Evolutionary conservation across 2,113 vertebrate genomes (phyloP).

Genomic region (Lophochroa leadbeateri): DNA sequence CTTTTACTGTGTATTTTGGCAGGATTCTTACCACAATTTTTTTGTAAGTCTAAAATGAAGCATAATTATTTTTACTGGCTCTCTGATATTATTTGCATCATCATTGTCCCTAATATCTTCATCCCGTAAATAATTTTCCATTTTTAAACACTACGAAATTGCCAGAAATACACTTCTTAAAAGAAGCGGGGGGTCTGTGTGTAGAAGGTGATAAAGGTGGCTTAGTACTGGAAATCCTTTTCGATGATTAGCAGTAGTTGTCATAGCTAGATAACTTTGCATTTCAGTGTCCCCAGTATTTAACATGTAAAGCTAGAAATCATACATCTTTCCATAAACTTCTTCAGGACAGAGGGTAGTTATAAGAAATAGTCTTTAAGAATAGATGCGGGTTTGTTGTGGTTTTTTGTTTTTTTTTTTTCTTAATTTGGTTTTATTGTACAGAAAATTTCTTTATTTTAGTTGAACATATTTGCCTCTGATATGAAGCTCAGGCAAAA

Average conservation of each 20-base stretch:
- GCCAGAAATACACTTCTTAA: not conserved
- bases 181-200: rapidly evolving
- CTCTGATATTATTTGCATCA: not conserved
- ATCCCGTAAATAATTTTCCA: not conserved
- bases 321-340: not conserved
- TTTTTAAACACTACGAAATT: not conserved
- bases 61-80: not conserved
- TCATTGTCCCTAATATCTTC: not conserved
- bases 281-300: not conserved
- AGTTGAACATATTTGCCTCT: not conserved
- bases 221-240: not conserved
- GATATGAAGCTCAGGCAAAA: not conserved
- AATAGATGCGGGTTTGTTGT: not conserved
- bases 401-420: too few relatives aligned
- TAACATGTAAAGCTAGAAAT: not conserved
- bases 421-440: not conserved
- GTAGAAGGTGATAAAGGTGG: not conserved
- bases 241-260: not conserved
- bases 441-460: not conserved
- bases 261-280: not conserved
- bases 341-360: not conserved
- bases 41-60: not conserved
- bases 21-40: not conserved
- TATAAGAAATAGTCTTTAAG: not conserved
- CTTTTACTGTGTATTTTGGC: not conserved